Evolutionary conservation across 2,888 invertebrate species (phyloP), one percentile per base, ranked within the genome.

Genomic region (Hermaeophaga mercurialis): DNA sequence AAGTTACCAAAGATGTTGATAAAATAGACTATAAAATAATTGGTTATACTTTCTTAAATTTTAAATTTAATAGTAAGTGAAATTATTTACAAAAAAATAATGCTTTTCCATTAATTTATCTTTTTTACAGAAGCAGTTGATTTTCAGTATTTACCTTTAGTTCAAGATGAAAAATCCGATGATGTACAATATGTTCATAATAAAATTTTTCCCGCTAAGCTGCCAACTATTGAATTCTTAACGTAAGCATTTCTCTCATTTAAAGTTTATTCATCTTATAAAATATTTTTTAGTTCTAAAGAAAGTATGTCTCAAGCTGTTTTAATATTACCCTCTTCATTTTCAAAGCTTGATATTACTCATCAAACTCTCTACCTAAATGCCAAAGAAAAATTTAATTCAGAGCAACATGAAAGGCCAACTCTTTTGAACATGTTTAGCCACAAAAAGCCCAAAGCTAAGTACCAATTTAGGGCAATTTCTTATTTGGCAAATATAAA

Each of bases 131-230:
- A 85, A 61, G 79, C 96, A 70, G 89, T 89, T 74, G 97, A 98
- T 78, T 97, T 93, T 76, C 96, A 97, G 78, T 97, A 89, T 74
- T 78, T 97, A 58, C 94, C 97, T 1, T 80, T 95, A 64, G 76
- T 78, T 61, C 75, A 81, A 60, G 38, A 75, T 46, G 62, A 75
- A 53, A 63, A 64, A 12, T 73, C 73, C 59, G 65, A 73, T 58
- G 68, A 75, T 11, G 70, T 74, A 26, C 77, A 80, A 54, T 87
- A 85, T 71, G 78, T 88, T 34, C 80, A 87, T 65, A 82, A 89
- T 31, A 77, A 83, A 47, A 77, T 91, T 45, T 72, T 88, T 47
- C 91, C 91, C 0, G 65, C 70, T 14, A 70, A 74, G 49, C 66
- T 80, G 9, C 81, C 82, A 5, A 78, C 80, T 12, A 70, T 78